Evolutionary conservation across 2,797 vertebrate species (phyloP).

Genomic region (Hippoglossus hippoglossus): DNA sequence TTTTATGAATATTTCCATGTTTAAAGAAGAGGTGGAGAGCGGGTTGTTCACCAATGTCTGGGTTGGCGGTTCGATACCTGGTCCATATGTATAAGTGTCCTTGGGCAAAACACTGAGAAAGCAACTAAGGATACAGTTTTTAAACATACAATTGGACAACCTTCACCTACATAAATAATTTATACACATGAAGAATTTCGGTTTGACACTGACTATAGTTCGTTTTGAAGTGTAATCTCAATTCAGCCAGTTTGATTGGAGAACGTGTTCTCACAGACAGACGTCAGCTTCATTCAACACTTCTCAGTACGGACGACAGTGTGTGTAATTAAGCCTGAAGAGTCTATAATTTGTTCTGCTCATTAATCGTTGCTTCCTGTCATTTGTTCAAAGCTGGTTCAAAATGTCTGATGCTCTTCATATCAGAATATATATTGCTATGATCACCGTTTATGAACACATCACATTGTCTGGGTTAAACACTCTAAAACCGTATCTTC

Average conservation of each 20-base stretch:
- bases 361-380: slow-evolving; percentile 44
- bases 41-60: no score
- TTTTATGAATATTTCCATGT: no score
- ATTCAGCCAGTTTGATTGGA: slow-evolving; percentile 8
- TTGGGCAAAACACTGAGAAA: no score
- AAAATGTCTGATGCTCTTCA: slow-evolving; percentile 20
- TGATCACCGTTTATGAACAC: no score
- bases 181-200: not conserved
- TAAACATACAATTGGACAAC: not conserved
- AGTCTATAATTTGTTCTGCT: slow-evolving; percentile 45
- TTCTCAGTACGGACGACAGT: slow-evolving; percentile 16
- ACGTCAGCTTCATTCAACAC: slow-evolving; percentile 41
- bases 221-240: not conserved
- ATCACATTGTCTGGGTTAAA: no score
- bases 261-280: slow-evolving; percentile 23
- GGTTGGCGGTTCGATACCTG: no score
- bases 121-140: no score
- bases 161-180: no score
- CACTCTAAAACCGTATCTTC: no score
- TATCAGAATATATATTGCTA: not conserved
- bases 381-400: slow-evolving; percentile 25
- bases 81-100: no score
- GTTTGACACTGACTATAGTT: not conserved
- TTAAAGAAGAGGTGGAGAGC: no score
- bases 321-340: slow-evolving; percentile 54